Evolutionary conservation across 1,140 invertebrate genomes (phyloP).

Genomic region (Lasaia peninsularis): DNA sequence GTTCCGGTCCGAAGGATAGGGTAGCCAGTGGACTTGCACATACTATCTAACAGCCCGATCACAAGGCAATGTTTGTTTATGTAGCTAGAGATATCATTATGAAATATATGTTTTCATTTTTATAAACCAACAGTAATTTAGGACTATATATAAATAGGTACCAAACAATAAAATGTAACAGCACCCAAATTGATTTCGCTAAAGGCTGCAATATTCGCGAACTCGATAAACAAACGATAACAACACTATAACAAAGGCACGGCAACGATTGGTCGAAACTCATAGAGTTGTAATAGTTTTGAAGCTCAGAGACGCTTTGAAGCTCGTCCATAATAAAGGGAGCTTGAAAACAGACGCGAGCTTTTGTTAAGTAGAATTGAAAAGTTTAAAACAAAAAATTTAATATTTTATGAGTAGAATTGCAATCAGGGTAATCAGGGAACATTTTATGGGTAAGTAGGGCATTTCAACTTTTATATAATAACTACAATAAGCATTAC

Average conservation of each 20-base stretch:
- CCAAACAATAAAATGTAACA: background rate
- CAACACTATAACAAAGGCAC: slow-evolving; percentile 5
- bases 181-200: slow-evolving; percentile 7
- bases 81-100: too few species aligned
- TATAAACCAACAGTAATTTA: too few species aligned
- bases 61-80: too few species aligned
- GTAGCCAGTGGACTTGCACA: too few species aligned
- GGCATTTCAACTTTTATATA: too few species aligned
- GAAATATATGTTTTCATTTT: too few species aligned
- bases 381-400: slow-evolving; percentile 2
- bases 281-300: slow-evolving; percentile 12
- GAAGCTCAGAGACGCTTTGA: slow-evolving; percentile 7
- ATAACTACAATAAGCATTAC: too few species aligned
- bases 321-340: slow-evolving; percentile 10
- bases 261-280: slow-evolving; percentile 3
- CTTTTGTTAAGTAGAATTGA: slow-evolving; percentile 12
- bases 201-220: background rate
- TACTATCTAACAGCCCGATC: too few species aligned
- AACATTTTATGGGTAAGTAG: too few species aligned
- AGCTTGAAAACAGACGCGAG: slow-evolving; percentile 9
- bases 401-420: background rate
- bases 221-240: slow-evolving; percentile 8
- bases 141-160: too few species aligned
- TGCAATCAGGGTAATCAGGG: background rate
- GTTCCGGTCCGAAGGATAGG: too few species aligned